phyloP scores from a whole-genome alignment of 1,140 invertebrate genomes.

The Drosophila serrata region DNA sequence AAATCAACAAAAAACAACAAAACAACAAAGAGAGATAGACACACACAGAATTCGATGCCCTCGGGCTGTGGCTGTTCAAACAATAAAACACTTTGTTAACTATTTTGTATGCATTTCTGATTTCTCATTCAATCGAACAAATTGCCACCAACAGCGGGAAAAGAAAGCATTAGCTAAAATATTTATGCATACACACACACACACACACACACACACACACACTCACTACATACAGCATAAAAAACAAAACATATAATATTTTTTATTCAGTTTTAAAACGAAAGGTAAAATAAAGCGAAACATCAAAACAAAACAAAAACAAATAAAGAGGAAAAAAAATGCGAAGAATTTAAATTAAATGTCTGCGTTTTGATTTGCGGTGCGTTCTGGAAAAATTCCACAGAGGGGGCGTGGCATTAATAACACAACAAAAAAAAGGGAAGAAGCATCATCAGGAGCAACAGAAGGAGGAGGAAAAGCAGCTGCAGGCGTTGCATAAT shows the following conservation, averaged over 20 bases:
- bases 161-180: conserved; percentile 58
- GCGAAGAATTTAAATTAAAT: conserved; percentile 64
- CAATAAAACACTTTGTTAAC: conserved; percentile 64
- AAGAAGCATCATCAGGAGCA: background rate
- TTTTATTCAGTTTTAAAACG: conserved; percentile 60
- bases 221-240: conserved; percentile 4
- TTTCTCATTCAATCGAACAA: conserved; percentile 62
- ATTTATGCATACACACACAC: conserved; percentile 58
- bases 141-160: conserved; percentile 41
- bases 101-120: conserved; percentile 68
- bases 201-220: too few species aligned
- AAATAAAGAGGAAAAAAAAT: conserved; percentile 21
- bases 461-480: conserved; percentile 22
- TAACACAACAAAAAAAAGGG: conserved; percentile 23
- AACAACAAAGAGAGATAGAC: background rate
- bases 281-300: conserved; percentile 55
- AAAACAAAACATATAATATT: conserved; percentile 63
- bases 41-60: conserved; percentile 40
- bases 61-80: conserved; percentile 45
- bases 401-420: conserved; percentile 11
- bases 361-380: conserved; percentile 52
- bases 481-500: conserved; percentile 63
- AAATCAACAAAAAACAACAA: conserved; percentile 21
- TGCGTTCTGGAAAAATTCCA: background rate
- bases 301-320: conserved; percentile 46